phyloP scores from a whole-genome alignment of 1,140 invertebrate species.

The Tetramorium alpestre region DNA sequence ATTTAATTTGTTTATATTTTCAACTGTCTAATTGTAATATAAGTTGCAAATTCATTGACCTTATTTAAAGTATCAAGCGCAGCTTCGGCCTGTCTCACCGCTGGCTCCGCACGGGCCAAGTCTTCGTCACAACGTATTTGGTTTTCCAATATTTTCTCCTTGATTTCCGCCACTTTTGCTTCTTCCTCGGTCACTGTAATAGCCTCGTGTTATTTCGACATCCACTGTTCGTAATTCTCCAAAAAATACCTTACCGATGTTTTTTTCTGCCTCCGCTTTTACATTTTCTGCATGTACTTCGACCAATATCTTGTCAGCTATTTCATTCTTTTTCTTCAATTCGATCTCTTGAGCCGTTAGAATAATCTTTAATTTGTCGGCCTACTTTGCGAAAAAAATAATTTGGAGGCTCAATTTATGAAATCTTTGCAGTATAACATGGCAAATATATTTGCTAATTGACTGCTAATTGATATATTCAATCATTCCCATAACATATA shows the following conservation, averaged over 20 bases:
- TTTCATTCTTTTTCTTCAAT: constrained; percentile 94
- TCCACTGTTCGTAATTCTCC: background rate
- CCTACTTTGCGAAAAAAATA: constrained; percentile 79
- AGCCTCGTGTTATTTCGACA: background rate
- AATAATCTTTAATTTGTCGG: constrained; percentile 90
- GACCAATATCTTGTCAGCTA: constrained; percentile 95
- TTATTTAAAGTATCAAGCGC: constrained; percentile 97
- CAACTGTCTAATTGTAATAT: background rate
- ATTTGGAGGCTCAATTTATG: background rate
- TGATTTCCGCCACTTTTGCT: constrained; percentile 95
- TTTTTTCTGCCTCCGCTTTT: constrained; percentile 95
- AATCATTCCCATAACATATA: background rate
- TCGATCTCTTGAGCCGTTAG: constrained; percentile 96
- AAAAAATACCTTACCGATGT: constrained; percentile 86
- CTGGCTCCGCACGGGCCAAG: constrained; percentile 96
- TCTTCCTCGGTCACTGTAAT: constrained; percentile 92
- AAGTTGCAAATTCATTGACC: constrained; percentile 79
- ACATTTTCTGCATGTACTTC: constrained; percentile 96
- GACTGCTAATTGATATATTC: background rate
- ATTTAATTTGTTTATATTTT: background rate
- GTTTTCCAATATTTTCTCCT: constrained; percentile 94
- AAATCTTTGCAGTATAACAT: background rate
- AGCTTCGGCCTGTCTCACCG: constrained; percentile 94
- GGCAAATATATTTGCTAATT: background rate
- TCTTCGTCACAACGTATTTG: constrained; percentile 95